Evolutionary conservation across 2,888 invertebrate genomes (phyloP), one percentile per base, ranked within the genome.

Genomic region (Adelphocoris suturalis): DNA sequence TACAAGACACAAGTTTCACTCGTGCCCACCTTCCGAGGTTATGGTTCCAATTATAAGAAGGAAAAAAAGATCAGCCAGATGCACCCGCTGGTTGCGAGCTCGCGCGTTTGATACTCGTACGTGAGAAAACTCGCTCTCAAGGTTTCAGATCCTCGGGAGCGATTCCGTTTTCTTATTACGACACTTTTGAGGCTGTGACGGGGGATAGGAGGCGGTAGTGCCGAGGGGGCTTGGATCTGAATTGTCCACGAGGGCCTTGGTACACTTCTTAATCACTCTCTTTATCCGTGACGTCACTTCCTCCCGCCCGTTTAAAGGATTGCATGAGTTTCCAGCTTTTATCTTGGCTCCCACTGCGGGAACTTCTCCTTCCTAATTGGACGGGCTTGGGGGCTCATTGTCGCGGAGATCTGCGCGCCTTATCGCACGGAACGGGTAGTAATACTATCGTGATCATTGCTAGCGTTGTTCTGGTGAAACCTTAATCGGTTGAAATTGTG

Each of bases 261-360:
- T 68, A 87, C 87, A 87, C 76, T 87, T 87, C 87, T 87, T 87
- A 87, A 87, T 87, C 87, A 75, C 75, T 76, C 87, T 87, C 47
- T 76, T 87, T 75, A 87, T 87, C 87, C 87, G 76, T 76, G 75
- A 76, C 87, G 87, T 87, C 87, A 87, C 76, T 87, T 87, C 87
- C 87, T 75, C 52, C 68, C 48, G 14, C n/a, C 11, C 68, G 68
- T 68, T 68, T 68, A 68, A 13, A 68, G 68, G 68, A 68, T 28
- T 28, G 47, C 28, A 52, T 19, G 84, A 84, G 48, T 52, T 84
- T 52, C 28, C 55, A 46, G 28, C 28, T 84, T 68, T 68, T 68
- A 68, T 68, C 68, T 68, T 19, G 23, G n/a, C 23, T 23, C 12
- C 19, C 68, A 19, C 19, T 12, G 23, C 23, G 23, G 19, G 68